Evolutionary conservation across 2,888 invertebrate genomes (phyloP), one percentile per base, ranked within the genome.

Genomic region (Drosophila algonquin): DNA sequence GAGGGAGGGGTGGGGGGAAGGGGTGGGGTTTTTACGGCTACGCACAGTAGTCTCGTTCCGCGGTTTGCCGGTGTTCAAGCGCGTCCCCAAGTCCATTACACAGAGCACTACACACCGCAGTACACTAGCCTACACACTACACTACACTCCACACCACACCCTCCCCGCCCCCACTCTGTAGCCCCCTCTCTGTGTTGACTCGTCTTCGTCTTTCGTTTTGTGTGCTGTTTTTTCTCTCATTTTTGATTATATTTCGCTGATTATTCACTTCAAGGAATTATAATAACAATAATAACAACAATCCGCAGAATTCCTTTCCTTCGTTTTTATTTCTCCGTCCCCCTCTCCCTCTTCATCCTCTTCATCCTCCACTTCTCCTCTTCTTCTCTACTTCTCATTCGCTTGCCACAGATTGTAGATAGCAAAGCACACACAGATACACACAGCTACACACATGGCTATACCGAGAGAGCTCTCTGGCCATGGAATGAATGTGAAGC

Each of bases 231-330:
- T 76, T 75, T 78, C 79, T 87, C 80, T 80, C 77, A 81, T 89
- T 86, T 79, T 84, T 90, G 89, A 90, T 90, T 91, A 90, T 90
- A 89, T 90, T 90, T 89, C 79, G 89, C 91, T 90, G 90, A 90
- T 90, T 72, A 90, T 89, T 88, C 90, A 90, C 90, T 91, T 90
- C 90, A 91, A 91, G 91, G 90, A 90, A 90, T 90, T 90, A 91
- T 90, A 90, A 90, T 90, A 90, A 90, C 91, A 90, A 90, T 90
- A 90, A 91, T 90, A 91, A 90, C 90, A 90, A 90, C 91, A 90
- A 91, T 90, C 90, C 90, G 90, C 90, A 91, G 90, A 90, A 90
- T 90, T 90, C 90, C 85, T 90, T 90, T 90, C 89, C 85, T 90
- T 73, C 54, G 73, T 59, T 72, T 69, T 73, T 52, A 65, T 72